A percentile compares a stretch with the other conserved stretches of the same genome.
phyloP scores from a whole-genome alignment of 2,113 vertebrate species.

The Carlito syrichta region DNA sequence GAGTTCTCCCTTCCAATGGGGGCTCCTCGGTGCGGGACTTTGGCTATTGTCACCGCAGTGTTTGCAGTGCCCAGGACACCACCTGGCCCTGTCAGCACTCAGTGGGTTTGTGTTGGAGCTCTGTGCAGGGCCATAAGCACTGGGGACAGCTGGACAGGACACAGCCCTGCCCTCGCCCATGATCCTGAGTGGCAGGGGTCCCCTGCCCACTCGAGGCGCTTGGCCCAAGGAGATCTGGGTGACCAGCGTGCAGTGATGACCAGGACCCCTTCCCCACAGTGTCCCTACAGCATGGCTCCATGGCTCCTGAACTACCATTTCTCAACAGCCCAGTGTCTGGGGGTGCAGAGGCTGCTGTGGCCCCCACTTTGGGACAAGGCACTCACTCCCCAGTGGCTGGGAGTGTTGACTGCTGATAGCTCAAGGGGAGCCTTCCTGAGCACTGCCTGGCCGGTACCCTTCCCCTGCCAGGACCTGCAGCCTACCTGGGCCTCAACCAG shows the following conservation, averaged over 20 bases:
- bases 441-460: neutral
- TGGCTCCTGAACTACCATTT: neutral
- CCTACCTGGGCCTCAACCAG: no score
- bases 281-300: neutral
- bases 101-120: neutral
- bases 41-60: neutral
- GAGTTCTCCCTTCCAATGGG: neutral
- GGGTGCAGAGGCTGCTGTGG: neutral
- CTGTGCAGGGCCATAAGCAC: neutral
- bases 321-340: neutral
- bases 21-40: neutral
- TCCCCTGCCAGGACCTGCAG: no score
- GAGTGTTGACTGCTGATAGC: neutral
- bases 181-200: no score
- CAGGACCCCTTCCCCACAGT: neutral
- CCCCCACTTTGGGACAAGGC: neutral
- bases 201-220: no score
- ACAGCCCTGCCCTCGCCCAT: neutral
- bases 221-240: neutral
- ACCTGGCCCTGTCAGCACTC: neutral
- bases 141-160: neutral
- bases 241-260: neutral
- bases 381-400: neutral
- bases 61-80: neutral
- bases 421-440: neutral